phyloP scores from a whole-genome alignment of 2,888 invertebrate genomes.

The Protodeltote pygarga region DNA sequence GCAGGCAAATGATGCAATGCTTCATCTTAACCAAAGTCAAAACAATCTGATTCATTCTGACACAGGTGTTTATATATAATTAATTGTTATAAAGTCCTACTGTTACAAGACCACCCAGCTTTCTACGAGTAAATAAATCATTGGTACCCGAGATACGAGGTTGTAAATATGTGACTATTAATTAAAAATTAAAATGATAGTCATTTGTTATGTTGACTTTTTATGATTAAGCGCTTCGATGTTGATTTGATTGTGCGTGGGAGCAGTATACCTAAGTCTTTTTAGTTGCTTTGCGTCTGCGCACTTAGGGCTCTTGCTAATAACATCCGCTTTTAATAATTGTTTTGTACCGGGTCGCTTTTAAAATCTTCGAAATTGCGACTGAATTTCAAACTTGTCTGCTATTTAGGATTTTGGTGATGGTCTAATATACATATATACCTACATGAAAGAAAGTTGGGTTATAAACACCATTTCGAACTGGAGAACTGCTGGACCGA shows the following conservation, averaged over 20 bases:
- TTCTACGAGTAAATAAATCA: slow-evolving; percentile 43
- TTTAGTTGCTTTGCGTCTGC: too few species aligned
- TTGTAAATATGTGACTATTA: slow-evolving; percentile 41
- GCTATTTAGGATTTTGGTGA: too few species aligned
- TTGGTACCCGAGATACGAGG: slow-evolving; percentile 37
- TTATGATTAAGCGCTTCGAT: slow-evolving; percentile 27
- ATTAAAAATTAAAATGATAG: slow-evolving; percentile 43
- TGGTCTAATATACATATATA: too few species aligned
- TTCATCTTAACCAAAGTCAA: slow-evolving; percentile 12
- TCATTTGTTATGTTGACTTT: slow-evolving; percentile 32
- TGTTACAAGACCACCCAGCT: slow-evolving; percentile 45
- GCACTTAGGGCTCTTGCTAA: too few species aligned
- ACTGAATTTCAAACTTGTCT: too few species aligned
- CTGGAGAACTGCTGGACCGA: too few species aligned
- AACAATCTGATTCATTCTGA: slow-evolving; percentile 35
- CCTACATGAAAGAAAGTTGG: too few species aligned
- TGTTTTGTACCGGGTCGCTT: too few species aligned
- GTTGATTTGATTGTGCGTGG: slow-evolving; percentile 26
- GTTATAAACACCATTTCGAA: too few species aligned
- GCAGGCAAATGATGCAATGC: too few species aligned
- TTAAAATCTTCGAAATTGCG: too few species aligned
- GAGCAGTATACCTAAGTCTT: neutral
- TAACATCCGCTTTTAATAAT: too few species aligned
- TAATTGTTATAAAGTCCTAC: slow-evolving; percentile 45
- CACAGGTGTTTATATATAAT: slow-evolving; percentile 52